Evolutionary conservation across 2,113 vertebrate genomes (phyloP).

Genomic region (Thryonomys swinderianus): DNA sequence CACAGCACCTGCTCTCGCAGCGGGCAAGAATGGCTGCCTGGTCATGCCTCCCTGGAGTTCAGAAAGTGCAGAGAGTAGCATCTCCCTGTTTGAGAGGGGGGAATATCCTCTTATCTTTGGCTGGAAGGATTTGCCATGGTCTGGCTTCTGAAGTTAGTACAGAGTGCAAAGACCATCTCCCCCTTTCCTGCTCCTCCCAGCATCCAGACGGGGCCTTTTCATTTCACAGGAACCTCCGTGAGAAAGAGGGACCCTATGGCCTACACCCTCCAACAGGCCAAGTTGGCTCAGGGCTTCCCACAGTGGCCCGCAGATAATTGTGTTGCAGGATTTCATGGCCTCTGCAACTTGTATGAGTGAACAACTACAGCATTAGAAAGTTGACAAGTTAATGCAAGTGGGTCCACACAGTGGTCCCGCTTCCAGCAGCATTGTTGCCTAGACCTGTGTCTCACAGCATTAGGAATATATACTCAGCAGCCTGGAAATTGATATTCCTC

Average conservation of each 20-base stretch:
- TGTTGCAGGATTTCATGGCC: background rate
- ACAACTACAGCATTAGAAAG: conserved; percentile 2
- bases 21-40: background rate
- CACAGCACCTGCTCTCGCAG: background rate
- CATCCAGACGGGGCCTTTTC: background rate
- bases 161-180: background rate
- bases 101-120: background rate
- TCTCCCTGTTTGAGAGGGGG: background rate
- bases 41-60: background rate
- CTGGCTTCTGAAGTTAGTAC: background rate
- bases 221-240: background rate
- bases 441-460: background rate
- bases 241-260: background rate
- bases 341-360: background rate
- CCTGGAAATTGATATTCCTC: conserved; percentile 54
- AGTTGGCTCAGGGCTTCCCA: background rate
- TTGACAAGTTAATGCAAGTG: background rate
- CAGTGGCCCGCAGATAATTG: too few species aligned
- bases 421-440: background rate
- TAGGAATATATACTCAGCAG: background rate
- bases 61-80: background rate
- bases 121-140: background rate
- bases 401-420: background rate
- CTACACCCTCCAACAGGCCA: background rate
- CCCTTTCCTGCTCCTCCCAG: background rate